Evolutionary conservation across 2,113 vertebrate genomes (phyloP).

Genomic region (Poeciliopsis retropinna): DNA sequence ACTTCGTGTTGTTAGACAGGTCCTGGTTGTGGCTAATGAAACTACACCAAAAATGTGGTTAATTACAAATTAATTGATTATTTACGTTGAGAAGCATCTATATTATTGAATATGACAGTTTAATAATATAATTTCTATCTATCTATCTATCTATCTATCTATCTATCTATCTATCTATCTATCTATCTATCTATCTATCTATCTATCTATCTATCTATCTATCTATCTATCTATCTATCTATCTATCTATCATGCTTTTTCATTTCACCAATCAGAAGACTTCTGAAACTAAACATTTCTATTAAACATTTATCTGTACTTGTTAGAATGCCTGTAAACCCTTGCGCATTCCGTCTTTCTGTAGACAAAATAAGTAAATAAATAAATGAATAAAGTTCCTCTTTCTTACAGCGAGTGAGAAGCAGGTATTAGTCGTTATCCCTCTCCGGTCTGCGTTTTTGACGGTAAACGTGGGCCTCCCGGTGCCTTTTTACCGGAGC

Average conservation of each 20-base stretch:
- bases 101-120: too few relatives aligned
- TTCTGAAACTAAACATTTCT: background rate
- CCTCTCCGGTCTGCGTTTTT: conserved; percentile 89
- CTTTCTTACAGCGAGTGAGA: conserved; percentile 38
- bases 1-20: too few relatives aligned
- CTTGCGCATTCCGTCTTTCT: background rate
- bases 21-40: too few relatives aligned
- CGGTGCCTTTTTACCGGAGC: conserved; percentile 96
- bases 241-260: background rate
- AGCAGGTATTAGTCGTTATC: conserved; percentile 81
- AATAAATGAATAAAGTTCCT: conserved; percentile 40
- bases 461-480: conserved; percentile 97
- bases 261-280: background rate
- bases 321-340: conserved; percentile 47
- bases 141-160: too few relatives aligned
- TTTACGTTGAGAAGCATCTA: too few relatives aligned
- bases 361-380: conserved; percentile 27
- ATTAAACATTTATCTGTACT: conserved; percentile 18
- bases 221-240: too few relatives aligned
- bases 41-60: too few relatives aligned
- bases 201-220: too few relatives aligned
- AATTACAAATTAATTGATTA: too few relatives aligned
- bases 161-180: too few relatives aligned
- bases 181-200: too few relatives aligned
- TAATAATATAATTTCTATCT: too few relatives aligned